These are phyloP conservation scores for Tenrec ecaudatus DNA, from an alignment of 2,113 vertebrate genomes.

Conservation along the genomic window DNA sequence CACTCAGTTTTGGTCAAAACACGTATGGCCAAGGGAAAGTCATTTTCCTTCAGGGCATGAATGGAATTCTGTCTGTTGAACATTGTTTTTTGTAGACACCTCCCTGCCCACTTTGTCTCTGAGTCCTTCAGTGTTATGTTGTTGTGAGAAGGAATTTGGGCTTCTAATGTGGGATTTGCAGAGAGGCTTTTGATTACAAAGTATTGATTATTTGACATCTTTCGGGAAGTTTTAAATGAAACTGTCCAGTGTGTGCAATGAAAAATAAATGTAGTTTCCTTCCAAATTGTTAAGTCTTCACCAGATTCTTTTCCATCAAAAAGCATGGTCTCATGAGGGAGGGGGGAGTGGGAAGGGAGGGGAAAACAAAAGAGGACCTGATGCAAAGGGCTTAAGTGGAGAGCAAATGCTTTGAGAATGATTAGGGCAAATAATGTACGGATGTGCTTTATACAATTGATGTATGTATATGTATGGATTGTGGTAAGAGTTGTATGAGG, in stretches of 20 bases:
- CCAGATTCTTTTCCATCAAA: too few relatives aligned
- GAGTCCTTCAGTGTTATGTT: background rate
- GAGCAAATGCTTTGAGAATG: too few relatives aligned
- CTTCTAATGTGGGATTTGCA: background rate
- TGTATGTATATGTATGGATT: too few relatives aligned
- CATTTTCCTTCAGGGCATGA: background rate
- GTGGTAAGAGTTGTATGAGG: too few relatives aligned
- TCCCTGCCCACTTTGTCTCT: fast-evolving
- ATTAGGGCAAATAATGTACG: too few relatives aligned
- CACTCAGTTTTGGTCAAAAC: background rate
- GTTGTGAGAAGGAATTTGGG: background rate
- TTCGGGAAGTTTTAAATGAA: background rate
- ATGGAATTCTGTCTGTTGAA: slow-evolving; percentile 7
- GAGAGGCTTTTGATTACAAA: background rate
- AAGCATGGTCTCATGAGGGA: too few relatives aligned
- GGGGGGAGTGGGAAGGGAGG: too few relatives aligned
- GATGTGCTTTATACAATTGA: too few relatives aligned
- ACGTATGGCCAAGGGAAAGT: background rate
- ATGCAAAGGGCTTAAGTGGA: too few relatives aligned
- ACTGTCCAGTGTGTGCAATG: background rate
- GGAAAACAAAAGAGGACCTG: too few relatives aligned
- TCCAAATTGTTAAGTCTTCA: background rate
- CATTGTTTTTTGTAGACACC: background rate
- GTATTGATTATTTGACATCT: slow-evolving; percentile 5
- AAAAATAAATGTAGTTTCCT: background rate